Percentiles rank a stretch among this genome's conserved stretches.
These are phyloP conservation scores for Gambusia affinis DNA, from an alignment of 2,113 vertebrate species.

Conservation along the genomic window DNA sequence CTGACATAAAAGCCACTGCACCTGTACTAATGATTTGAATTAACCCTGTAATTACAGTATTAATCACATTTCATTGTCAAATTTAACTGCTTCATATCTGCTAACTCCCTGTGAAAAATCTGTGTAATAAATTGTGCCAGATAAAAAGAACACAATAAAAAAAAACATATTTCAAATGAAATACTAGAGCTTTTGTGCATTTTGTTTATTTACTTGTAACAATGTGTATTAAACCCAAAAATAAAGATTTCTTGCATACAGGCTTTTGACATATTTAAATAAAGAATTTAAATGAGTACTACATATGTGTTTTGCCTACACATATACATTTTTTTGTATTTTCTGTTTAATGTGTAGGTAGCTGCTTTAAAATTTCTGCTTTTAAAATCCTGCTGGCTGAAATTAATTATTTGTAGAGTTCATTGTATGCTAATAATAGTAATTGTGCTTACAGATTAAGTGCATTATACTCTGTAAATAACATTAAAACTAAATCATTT, in stretches of 20 bases:
- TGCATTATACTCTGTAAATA: too few species aligned
- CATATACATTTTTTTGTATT: background rate
- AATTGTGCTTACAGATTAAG: background rate
- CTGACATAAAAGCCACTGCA: background rate
- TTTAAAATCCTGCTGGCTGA: background rate
- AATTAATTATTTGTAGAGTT: background rate
- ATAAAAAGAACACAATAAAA: background rate
- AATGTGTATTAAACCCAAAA: background rate
- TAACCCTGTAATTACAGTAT: background rate
- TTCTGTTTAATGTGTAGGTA: background rate
- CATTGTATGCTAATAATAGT: background rate
- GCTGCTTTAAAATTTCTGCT: background rate
- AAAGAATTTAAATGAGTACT: background rate
- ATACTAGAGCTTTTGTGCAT: background rate
- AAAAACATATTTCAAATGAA: background rate
- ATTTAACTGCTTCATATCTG: background rate
- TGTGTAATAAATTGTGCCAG: background rate
- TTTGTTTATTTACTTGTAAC: background rate
- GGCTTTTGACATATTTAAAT: background rate
- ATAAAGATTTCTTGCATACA: background rate
- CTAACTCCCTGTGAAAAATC: background rate
- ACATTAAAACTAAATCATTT: too few species aligned
- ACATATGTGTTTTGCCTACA: background rate
- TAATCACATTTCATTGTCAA: background rate
- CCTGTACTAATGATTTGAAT: background rate